Conservation (phyloP, 2,888 invertebrate species). For the Diadegma fenestrale region DNA sequence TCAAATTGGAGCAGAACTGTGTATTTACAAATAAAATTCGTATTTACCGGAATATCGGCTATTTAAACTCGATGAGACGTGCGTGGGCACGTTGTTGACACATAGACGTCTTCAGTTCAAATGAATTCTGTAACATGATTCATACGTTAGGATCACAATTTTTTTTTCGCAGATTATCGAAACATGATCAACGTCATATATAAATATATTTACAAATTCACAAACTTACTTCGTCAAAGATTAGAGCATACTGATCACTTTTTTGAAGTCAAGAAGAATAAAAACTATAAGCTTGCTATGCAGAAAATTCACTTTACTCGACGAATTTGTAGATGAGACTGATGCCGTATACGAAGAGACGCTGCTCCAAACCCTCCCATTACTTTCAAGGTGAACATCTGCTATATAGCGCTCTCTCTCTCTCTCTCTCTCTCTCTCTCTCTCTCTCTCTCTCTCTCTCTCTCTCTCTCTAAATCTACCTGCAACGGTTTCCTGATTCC, state of each 20-base stretch:
- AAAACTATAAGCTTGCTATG: neutral
- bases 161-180: conserved; percentile 8
- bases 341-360: conserved; percentile 13
- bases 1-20: conserved; percentile 29
- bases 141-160: conserved; percentile 13
- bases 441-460: no score
- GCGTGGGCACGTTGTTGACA: conserved; percentile 23
- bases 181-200: neutral
- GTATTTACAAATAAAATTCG: conserved; percentile 19
- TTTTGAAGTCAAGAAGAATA: neutral
- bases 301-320: conserved; percentile 34
- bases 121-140: conserved; percentile 11
- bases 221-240: conserved; percentile 1
- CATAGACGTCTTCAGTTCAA: no score
- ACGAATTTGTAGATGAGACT: conserved; percentile 22
- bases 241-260: conserved; percentile 16
- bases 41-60: conserved; percentile 19
- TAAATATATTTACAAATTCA: conserved; percentile 28
- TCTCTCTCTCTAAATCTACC: conserved; percentile 28
- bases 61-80: conserved; percentile 16
- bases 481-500: neutral
- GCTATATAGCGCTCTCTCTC: no score
- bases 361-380: conserved; percentile 7
- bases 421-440: no score
- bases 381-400: conserved; percentile 10